Base-by-base conservation (phyloP, 2,888 invertebrate species). In the Pollenia labialis region DNA sequence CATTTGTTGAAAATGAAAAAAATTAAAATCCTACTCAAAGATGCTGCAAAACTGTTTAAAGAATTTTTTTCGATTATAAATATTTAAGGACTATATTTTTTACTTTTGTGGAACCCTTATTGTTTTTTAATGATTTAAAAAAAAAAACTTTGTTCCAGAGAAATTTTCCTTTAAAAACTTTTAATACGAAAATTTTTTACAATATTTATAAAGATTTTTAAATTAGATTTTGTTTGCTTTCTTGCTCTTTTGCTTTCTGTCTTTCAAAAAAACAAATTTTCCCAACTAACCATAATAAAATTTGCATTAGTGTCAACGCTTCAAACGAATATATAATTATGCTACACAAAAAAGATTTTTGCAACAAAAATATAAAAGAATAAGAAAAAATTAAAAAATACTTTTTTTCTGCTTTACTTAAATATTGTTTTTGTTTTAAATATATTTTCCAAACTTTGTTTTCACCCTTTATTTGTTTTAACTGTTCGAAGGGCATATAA, bases 321-420 rank as follows among this genome's bases (percentile, higher is more conserved):
- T 32, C 40, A 69, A 69, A 69, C 69, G 52, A 54, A 42, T 52
- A 69, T 48, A 42, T 52, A 69, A 69, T 52, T 52, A 69, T 54
- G 16, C 11, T 42, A 52, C 52, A 52, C 12, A 52, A 69, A 52
- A 69, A 16, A 42, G 52, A 69, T 18, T 12, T 66, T 64, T 44
- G 44, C 42, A 62, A 16, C 7, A 46, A 18, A 16, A 18, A 64
- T 6, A 46, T 18, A 46, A n/a, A 62, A 62, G 2, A 40, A 23
- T 23, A 23, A 42, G 4, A 40, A 52, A 40, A 50, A 2, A 18
- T 23, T 1, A 23, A 16, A 32, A 32, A 68, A 32, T 23, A 23
- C 23, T 23, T 23, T 23, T 23, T 68, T n/a, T 50, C 14, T 16
- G 23, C 66, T 68, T 23, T 18, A 12, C 18, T 48, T 68, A 50